Evolutionary conservation across 2,797 vertebrate species (phyloP), one percentile per base, ranked within the genome.

Genomic region (Squalus acanthias): DNA sequence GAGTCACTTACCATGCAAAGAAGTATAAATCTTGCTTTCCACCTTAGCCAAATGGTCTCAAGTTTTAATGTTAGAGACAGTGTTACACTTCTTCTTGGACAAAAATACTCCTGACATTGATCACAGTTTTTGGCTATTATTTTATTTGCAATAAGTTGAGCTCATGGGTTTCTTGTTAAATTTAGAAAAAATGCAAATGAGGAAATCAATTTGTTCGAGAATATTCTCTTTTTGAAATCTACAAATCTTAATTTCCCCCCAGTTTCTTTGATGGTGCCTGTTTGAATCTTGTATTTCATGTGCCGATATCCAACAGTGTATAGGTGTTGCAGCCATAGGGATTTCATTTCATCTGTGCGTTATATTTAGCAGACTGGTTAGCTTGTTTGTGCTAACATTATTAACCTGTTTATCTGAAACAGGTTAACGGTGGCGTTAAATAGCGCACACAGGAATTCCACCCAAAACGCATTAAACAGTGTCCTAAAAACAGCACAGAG

Each of bases 41-140:
- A 98, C 98, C 97, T 98, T 97, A 96, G 97, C 97, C 97, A 98
- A 98, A 98, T 98, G 97, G 97, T 95, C 72, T 95, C 70, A 95
- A 57, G 50, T 95, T 95, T 95, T 95, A 95, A 57, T 76, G 72
- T 95, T 76, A 95, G 50, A 57, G 94, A 95, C 94, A 95, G 15
- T 76, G 53, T 95, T 95, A 95, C 93, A 74, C 69, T 72, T 72
- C 15, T 92, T 95, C 53, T 91, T 29, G 57, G 69, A 95, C 69
- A 95, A 74, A 95, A 69, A 89, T 8, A 26, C 65, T 24, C 92
- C 92, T 70, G 17, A 95, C 67, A 53, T 76, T 33, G n/a, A 29
- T 50, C 29, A 24, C n/a, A 95, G 70, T 72, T 50, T 9, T 72
- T 46, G 6, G 26, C 26, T 95, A 74, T 76, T 50, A 72, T 12